These are phyloP conservation scores for Belonocnema kinseyi DNA, from an alignment of 1,140 invertebrate genomes.

Conservation along the genomic window DNA sequence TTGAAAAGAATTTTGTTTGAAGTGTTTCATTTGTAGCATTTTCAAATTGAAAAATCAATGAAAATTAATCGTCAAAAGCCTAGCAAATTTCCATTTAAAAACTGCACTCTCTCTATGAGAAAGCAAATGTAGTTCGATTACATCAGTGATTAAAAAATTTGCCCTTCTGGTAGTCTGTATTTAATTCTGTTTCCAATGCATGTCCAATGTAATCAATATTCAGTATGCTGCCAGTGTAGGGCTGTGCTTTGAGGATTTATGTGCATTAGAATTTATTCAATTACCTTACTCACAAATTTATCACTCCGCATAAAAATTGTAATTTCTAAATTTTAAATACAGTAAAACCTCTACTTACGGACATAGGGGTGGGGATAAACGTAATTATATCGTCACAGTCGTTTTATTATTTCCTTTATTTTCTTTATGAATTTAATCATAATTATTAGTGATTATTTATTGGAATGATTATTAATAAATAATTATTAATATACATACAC, in stretches of 20 bases:
- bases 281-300: not conserved
- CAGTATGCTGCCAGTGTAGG: conserved; percentile 3
- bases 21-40: too few species aligned
- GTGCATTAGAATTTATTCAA: not conserved
- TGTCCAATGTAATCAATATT: conserved; percentile 16
- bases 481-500: too few species aligned
- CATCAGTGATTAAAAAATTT: conserved; percentile 17
- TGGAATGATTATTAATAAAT: too few species aligned
- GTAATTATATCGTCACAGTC: too few species aligned
- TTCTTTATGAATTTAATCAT: too few species aligned
- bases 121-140: conserved; percentile 6
- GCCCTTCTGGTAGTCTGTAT: not conserved
- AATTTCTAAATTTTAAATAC: too few species aligned
- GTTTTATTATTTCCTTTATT: too few species aligned
- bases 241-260: not conserved
- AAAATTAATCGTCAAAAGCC: not conserved
- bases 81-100: too few species aligned
- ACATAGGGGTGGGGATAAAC: too few species aligned
- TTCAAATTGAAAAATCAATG: not conserved
- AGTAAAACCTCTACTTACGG: too few species aligned
- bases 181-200: conserved; percentile 3
- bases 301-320: not conserved
- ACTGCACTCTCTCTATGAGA: not conserved
- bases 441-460: too few species aligned
- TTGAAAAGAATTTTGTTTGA: too few species aligned